Percentiles rank a stretch among this genome's conserved stretches.
Evolutionary conservation across 2,888 invertebrate genomes (phyloP).

Genomic region (Heliconius cydno): DNA sequence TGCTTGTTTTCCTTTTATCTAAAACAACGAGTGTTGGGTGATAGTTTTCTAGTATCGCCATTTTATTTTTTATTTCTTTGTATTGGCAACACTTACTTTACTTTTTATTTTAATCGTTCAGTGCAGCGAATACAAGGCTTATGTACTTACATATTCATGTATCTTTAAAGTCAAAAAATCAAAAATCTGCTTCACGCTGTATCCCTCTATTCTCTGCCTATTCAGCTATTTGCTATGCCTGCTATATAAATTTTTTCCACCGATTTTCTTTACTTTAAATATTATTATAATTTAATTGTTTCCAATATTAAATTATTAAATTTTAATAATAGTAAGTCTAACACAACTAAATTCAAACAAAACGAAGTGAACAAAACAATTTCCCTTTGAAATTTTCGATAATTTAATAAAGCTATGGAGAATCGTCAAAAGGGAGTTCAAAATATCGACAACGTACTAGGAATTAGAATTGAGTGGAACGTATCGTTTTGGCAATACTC

Average conservation of each 20-base stretch:
- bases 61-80: neutral
- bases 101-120: neutral
- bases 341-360: neutral
- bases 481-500: conserved; percentile 11
- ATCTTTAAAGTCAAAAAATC: neutral
- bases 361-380: neutral
- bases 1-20: conserved; percentile 13
- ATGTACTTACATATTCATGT: neutral
- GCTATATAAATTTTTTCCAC: no score
- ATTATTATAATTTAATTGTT: neutral
- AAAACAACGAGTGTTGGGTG: conserved; percentile 5
- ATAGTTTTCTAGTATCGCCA: conserved; percentile 10
- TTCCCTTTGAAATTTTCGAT: conserved; percentile 1
- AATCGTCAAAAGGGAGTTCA: conserved; percentile 11
- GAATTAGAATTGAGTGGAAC: conserved; percentile 19
- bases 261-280: neutral
- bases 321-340: neutral
- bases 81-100: neutral
- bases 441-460: conserved; percentile 13
- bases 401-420: conserved; percentile 22
- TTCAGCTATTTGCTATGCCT: no score
- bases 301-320: neutral
- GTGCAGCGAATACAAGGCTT: neutral
- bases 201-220: no score
- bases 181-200: no score